Conservation (phyloP, 2,888 invertebrate genomes). For the Limnephilus rhombicus region DNA sequence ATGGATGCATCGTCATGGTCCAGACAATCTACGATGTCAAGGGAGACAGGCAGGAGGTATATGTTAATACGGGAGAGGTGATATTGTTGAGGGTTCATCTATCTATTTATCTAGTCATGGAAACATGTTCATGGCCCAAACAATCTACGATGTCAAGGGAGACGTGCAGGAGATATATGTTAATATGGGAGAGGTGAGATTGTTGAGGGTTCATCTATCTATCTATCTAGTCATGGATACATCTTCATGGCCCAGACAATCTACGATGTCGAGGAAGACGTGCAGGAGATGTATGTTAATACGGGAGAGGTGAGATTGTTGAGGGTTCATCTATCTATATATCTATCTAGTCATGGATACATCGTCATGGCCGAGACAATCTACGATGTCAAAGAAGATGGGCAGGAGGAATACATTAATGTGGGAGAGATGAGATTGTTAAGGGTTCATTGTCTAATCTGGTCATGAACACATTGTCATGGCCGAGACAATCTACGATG, state of each 20-base stretch:
- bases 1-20: too few relatives aligned
- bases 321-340: background rate
- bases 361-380: slow-evolving; percentile 77
- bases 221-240: too few relatives aligned
- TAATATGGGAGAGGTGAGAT: slow-evolving; percentile 53
- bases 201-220: too few relatives aligned
- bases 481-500: too few relatives aligned
- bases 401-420: slow-evolving; percentile 68
- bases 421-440: slow-evolving; percentile 48
- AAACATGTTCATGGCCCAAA: slow-evolving; percentile 76
- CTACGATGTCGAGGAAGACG: too few relatives aligned
- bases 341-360: slow-evolving; percentile 76
- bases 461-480: too few relatives aligned
- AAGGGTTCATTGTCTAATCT: too few relatives aligned
- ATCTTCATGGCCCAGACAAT: too few relatives aligned
- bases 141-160: slow-evolving; percentile 77
- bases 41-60: background rate
- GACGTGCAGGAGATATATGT: slow-evolving; percentile 71
- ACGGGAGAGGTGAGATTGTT: too few relatives aligned
- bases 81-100: background rate
- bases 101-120: slow-evolving; percentile 74
- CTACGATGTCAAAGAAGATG: slow-evolving; percentile 77
- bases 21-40: slow-evolving; percentile 67
- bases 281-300: too few relatives aligned
- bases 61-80: slow-evolving; percentile 56